These are phyloP conservation scores for Xestia rhomboidea DNA, from an alignment of 2,888 invertebrate genomes.

Conservation along the genomic window DNA sequence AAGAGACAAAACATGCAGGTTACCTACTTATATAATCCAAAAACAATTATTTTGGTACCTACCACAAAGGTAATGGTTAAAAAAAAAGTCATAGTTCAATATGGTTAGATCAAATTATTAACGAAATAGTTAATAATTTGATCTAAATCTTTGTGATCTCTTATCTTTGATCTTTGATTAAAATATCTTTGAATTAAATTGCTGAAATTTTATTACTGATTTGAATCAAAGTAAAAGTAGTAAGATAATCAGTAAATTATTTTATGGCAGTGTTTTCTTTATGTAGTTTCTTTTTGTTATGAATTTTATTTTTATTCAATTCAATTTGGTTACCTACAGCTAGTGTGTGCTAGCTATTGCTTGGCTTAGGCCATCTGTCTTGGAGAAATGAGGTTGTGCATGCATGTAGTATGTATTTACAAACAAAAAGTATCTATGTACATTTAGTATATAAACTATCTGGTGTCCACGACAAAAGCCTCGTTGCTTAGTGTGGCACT, in stretches of 20 bases:
- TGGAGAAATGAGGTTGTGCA: slow-evolving; percentile 27
- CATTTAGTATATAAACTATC: too few species aligned
- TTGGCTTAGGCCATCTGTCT: slow-evolving; percentile 20
- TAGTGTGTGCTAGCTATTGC: slow-evolving; percentile 32
- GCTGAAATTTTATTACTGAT: slow-evolving; percentile 3
- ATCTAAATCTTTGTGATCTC: too few species aligned
- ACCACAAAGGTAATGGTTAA: slow-evolving; percentile 6
- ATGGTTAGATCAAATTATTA: slow-evolving; percentile 60
- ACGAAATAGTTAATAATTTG: too few species aligned
- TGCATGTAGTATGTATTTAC: too few species aligned
- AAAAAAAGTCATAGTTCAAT: too few species aligned
- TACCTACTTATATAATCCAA: not conserved
- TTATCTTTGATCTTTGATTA: slow-evolving; percentile 64
- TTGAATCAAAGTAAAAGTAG: not conserved
- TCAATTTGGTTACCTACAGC: slow-evolving; percentile 22
- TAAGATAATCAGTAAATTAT: slow-evolving; percentile 28
- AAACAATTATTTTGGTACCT: slow-evolving; percentile 1
- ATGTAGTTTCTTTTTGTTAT: slow-evolving; percentile 53
- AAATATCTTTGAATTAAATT: not conserved
- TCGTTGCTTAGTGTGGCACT: too few species aligned
- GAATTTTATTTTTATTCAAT: slow-evolving; percentile 7
- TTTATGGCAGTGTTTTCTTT: slow-evolving; percentile 73
- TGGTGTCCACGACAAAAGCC: too few species aligned
- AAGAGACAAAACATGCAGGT: slow-evolving; percentile 37
- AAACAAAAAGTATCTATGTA: too few species aligned